These are phyloP conservation scores for Gopherus flavomarginatus DNA, from an alignment of 2,113 vertebrate genomes.

Conservation along the genomic window DNA sequence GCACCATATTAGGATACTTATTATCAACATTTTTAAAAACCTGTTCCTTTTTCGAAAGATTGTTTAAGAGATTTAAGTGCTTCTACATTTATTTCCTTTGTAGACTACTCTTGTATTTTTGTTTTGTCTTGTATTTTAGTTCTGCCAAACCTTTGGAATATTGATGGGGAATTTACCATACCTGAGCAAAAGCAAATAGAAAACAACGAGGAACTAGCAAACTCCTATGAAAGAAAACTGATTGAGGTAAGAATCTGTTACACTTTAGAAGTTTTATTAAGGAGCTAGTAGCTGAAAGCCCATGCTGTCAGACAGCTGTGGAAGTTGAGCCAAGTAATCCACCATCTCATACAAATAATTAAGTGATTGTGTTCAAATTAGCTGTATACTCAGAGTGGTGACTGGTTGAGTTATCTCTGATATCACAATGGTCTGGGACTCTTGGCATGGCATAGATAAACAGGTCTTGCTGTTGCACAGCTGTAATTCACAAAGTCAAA, in stretches of 20 bases:
- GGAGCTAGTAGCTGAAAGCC: background rate
- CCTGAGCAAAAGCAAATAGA: slow-evolving; percentile 89
- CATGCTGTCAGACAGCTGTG: background rate
- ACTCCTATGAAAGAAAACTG: slow-evolving; percentile 95
- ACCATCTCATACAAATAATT: background rate
- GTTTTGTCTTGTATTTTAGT: slow-evolving; percentile 68
- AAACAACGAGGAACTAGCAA: slow-evolving; percentile 91
- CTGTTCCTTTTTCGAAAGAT: background rate
- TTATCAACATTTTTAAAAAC: background rate
- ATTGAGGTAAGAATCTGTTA: slow-evolving; percentile 88
- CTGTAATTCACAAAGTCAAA: background rate
- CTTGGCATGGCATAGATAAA: background rate
- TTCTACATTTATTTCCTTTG: background rate
- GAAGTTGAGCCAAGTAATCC: background rate
- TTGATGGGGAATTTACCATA: slow-evolving; percentile 82
- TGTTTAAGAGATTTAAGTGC: background rate
- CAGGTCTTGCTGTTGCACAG: background rate
- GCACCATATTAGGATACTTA: background rate
- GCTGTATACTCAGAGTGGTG: background rate
- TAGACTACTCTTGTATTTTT: background rate
- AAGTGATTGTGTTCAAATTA: background rate
- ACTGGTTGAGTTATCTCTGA: background rate
- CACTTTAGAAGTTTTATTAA: background rate
- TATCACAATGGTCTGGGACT: background rate
- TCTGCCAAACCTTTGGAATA: slow-evolving; percentile 78